phyloP scores from a whole-genome alignment of 2,797 vertebrate species.

The Apogon hyalosoma region DNA sequence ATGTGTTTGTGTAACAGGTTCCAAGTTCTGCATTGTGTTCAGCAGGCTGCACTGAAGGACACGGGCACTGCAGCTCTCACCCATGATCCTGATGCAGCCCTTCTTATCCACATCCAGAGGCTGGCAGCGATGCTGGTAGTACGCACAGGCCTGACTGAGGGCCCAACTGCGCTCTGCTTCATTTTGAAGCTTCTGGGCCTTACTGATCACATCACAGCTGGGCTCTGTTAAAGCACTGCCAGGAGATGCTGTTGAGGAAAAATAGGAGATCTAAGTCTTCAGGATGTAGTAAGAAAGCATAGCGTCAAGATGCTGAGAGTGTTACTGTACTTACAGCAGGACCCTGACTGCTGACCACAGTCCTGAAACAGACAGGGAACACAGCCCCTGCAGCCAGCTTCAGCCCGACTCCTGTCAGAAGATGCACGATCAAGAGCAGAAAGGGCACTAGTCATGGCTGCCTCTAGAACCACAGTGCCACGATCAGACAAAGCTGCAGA shows the following conservation, averaged over 20 bases:
- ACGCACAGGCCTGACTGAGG: constrained; percentile 88
- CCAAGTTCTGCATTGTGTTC: constrained; percentile 85
- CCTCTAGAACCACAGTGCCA: constrained; percentile 92
- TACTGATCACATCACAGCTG: constrained; percentile 85
- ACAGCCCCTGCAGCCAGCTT: constrained; percentile 83
- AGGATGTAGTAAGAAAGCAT: not conserved
- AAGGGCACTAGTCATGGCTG: constrained; percentile 87
- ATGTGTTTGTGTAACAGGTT: constrained; percentile 77
- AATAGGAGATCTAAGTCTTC: not conserved
- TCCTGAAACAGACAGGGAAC: constrained; percentile 89
- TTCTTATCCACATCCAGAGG: constrained; percentile 68
- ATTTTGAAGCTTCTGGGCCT: constrained; percentile 80
- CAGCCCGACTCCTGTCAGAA: constrained; percentile 80
- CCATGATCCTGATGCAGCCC: constrained; percentile 83
- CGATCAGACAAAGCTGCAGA: constrained; percentile 89
- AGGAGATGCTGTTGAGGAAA: constrained; percentile 63
- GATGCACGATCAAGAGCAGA: constrained; percentile 84
- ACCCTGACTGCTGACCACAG: constrained; percentile 80
- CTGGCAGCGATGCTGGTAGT: constrained; percentile 86
- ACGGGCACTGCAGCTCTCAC: constrained; percentile 86
- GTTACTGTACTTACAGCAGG: constrained; percentile 79
- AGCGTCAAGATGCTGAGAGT: not conserved
- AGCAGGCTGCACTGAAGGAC: constrained; percentile 87
- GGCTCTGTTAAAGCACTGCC: constrained; percentile 76
- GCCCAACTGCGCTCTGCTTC: constrained; percentile 87